phyloP scores from a whole-genome alignment of 2,888 invertebrate species.

The Isoperla grammatica region DNA sequence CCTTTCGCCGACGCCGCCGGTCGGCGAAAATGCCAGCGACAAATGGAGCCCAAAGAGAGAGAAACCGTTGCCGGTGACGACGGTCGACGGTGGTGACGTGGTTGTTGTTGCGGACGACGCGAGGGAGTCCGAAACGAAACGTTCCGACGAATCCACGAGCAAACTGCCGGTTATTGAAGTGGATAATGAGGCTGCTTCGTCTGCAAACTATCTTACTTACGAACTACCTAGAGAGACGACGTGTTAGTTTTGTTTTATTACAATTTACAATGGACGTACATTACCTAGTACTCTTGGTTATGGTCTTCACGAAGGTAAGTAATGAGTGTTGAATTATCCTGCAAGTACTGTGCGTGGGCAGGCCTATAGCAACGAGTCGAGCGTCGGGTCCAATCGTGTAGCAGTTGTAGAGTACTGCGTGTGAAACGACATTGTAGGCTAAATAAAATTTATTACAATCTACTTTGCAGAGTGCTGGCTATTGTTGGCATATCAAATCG shows the following conservation, averaged over 20 bases:
- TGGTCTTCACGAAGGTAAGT: too few relatives aligned
- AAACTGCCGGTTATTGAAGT: conserved; percentile 1
- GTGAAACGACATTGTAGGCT: too few relatives aligned
- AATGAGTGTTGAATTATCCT: too few relatives aligned
- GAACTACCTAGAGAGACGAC: conserved; percentile 29
- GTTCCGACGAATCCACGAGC: not conserved
- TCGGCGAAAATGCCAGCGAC: conserved; percentile 17
- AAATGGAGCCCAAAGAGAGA: conserved; percentile 14
- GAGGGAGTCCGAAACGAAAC: not conserved
- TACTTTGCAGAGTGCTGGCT: too few relatives aligned
- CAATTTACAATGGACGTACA: too few relatives aligned
- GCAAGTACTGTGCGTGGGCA: too few relatives aligned
- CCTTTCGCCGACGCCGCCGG: conserved; percentile 21
- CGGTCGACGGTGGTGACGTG: too few relatives aligned
- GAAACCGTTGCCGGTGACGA: not conserved
- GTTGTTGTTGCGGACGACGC: too few relatives aligned
- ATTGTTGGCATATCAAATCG: conserved; percentile 10
- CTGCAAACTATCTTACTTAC: conserved; percentile 2
- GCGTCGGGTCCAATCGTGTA: conserved; percentile 1
- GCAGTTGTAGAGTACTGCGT: too few relatives aligned
- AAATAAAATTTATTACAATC: too few relatives aligned
- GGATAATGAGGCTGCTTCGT: not conserved
- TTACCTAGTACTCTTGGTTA: too few relatives aligned
- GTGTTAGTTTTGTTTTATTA: conserved; percentile 21
- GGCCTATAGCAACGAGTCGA: conserved; percentile 2